Percentiles rank a stretch among this genome's conserved stretches.
These are phyloP conservation scores for Tribolium freemani DNA, from an alignment of 2,888 invertebrate species.

Conservation along the genomic window DNA sequence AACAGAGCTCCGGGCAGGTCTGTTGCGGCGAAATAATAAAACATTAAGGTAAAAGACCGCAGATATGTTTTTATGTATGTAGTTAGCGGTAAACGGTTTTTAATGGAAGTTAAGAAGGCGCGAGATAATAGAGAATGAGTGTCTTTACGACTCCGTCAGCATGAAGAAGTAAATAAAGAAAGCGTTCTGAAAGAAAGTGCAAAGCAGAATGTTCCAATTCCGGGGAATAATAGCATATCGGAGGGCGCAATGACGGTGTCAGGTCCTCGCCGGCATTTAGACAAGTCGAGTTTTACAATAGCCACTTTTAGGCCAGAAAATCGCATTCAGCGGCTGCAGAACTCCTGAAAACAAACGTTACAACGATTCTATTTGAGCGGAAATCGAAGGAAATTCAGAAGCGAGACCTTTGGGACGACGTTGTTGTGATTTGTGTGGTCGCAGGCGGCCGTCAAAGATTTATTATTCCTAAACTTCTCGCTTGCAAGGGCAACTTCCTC, in stretches of 20 bases:
- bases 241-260: constrained; percentile 25
- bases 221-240: constrained; percentile 20
- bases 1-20: background rate
- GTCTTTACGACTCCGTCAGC: constrained; percentile 37
- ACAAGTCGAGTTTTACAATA: constrained; percentile 48
- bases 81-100: constrained; percentile 39
- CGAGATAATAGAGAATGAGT: constrained; percentile 27
- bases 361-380: constrained; percentile 46
- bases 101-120: constrained; percentile 38
- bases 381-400: constrained; percentile 49
- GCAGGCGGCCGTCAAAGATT: constrained; percentile 49
- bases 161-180: constrained; percentile 35
- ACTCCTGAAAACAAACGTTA: constrained; percentile 49
- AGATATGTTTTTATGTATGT: constrained; percentile 37
- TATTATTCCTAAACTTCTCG: constrained; percentile 50
- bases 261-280: constrained; percentile 42
- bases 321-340: constrained; percentile 48
- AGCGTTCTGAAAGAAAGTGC: background rate
- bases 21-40: constrained; percentile 21
- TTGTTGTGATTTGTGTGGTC: constrained; percentile 54
- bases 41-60: constrained; percentile 10
- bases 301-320: constrained; percentile 48
- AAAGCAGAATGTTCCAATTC: constrained; percentile 17
- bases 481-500: constrained; percentile 43
- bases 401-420: constrained; percentile 46